Conservation (phyloP, 2,888 invertebrate species). For the Drosophila neotestacea region DNA sequence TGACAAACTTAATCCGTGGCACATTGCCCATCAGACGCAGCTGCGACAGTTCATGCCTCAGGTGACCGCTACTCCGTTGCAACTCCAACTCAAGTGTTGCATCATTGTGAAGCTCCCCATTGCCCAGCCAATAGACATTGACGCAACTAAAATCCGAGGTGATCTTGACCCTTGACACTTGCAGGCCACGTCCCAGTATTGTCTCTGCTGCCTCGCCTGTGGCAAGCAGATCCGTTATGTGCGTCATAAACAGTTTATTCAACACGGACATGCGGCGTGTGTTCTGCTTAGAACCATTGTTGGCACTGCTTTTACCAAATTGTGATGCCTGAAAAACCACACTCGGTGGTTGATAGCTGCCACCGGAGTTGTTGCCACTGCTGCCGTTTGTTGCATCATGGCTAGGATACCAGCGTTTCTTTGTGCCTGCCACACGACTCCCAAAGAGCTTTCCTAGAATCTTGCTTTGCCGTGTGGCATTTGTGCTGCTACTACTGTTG, state of each 20-base stretch:
- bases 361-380: neutral
- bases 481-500: slow-evolving; percentile 19
- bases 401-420: slow-evolving; percentile 82
- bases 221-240: slow-evolving; percentile 92
- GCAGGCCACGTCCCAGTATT: slow-evolving; percentile 88
- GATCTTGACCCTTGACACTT: slow-evolving; percentile 90
- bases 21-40: slow-evolving; percentile 91
- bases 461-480: slow-evolving; percentile 71
- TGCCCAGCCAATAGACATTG: slow-evolving; percentile 91
- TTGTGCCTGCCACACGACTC: slow-evolving; percentile 78
- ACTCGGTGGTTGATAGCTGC: slow-evolving; percentile 33
- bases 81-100: slow-evolving; percentile 87
- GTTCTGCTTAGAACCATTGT: slow-evolving; percentile 85
- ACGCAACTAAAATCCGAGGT: slow-evolving; percentile 88
- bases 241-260: slow-evolving; percentile 93
- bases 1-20: slow-evolving; percentile 90
- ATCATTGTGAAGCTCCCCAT: slow-evolving; percentile 79
- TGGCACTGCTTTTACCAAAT: slow-evolving; percentile 53
- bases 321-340: slow-evolving; percentile 59
- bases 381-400: slow-evolving; percentile 17
- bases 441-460: slow-evolving; percentile 83
- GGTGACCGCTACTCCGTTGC: slow-evolving; percentile 86
- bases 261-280: slow-evolving; percentile 88
- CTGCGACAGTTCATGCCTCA: slow-evolving; percentile 91
- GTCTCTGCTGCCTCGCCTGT: slow-evolving; percentile 88